Evolutionary conservation across 2,888 invertebrate species (phyloP), one percentile per base, ranked within the genome.

Genomic region (Orthosia gracilis): DNA sequence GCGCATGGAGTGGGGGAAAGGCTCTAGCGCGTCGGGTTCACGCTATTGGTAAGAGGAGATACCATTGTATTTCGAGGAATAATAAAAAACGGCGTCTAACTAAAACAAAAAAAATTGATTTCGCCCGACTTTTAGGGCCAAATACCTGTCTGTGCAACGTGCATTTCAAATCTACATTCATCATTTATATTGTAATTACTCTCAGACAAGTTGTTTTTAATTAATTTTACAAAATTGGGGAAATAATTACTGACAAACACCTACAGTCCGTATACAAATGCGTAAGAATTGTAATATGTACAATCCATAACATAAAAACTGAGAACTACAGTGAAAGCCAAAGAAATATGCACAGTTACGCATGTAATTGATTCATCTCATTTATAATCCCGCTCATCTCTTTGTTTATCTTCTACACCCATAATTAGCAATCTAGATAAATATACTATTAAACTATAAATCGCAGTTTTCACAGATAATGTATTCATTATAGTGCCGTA

Each of bases 321-420:
- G 23, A 9, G 7, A 49, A 62, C 26, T 31, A 59, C 18, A 50
- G 76, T 76, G 78, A 78, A 78, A 82, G 76, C 52, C 23, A 63
- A 40, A 55, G 31, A 71, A 61, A 18, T 61, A 71, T 54, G 59
- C 54, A 75, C 72, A 78, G 79, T 85, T 84, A 87, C 88, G 91
- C 91, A 88, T 90, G 87, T 90, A 92, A 93, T 93, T 83, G 84
- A 93, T 93, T 92, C 91, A 91, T 91, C 90, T 92, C 87, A 88
- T 89, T 89, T 88, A 87, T 87, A 82, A 82, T 73, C 78, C 69
- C 72, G 55, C 61, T 67, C 71, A 64, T 67, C 70, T 72, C 71
- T 31, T 73, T 74, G 70, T 74, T 66, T 78, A 70, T 81, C 73
- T 66, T 54, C 69, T 76, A 73, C 69, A 78, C 63, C 76, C 76